Base-by-base conservation (phyloP, 2,888 invertebrate genomes). In the Halictus ligatus region DNA sequence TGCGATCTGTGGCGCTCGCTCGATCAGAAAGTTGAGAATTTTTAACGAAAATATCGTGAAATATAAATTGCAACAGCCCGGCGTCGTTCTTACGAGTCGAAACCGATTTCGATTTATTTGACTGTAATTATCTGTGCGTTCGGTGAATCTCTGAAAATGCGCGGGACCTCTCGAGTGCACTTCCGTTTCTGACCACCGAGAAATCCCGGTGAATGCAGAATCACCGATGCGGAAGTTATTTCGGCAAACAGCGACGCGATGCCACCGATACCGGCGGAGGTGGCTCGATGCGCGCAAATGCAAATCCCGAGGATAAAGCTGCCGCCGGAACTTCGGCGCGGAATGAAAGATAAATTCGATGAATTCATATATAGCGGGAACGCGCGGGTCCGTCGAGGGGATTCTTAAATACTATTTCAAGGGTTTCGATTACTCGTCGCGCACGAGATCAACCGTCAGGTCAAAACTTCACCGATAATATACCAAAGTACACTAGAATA, bases 261-360 rank as follows among this genome's bases (percentile, higher is more conserved):
- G n/a, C 75, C 10, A 71, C 60, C 60, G 50, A 72, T 48, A 75
- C 15, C 40, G 43, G 21, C 15, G 40, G 43, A 25, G 29, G n/a
- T 43, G 5, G 48, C 76, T 13, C 35, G 48, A n/a, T 48, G 40
- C 13, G 40, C 29, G 18, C 13, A 35, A 40, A 60, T 67, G 74
- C n/a, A 80, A 80, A 74, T 75, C 80, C 50, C 50, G 40, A 10
- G 40, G 64, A 67, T 40, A 29, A 80, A 75, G 13, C 74, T 8
- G 10, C 25, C 54, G 25, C 35, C 71, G 71, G 71, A 35, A 73
- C 29, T 79, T 71, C 48, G 71, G 25, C 40, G 1, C 25, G 40
- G 50, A 72, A 72, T 72, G 72, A 72, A 72, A 72, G 73, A 73
- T 73, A 73, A 73, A 50, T 73, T 73, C 60, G 21, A 80, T 80